These are phyloP conservation scores for Dipodomys spectabilis DNA, from an alignment of 2,113 vertebrate species.

Conservation along the genomic window DNA sequence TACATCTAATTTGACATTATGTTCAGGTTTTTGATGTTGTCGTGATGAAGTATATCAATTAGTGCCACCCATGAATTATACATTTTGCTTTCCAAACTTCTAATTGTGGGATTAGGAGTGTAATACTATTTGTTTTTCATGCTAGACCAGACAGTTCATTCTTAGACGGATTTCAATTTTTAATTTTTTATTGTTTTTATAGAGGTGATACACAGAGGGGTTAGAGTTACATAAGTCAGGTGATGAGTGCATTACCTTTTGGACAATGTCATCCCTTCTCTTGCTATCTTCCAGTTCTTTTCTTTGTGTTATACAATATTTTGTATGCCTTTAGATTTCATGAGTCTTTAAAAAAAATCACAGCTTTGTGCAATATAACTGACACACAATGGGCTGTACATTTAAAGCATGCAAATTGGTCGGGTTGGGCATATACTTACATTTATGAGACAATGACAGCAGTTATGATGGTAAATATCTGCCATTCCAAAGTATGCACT, in stretches of 20 bases:
- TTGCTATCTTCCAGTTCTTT: not conserved
- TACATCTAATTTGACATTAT: not conserved
- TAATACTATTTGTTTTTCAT: conserved; percentile 11
- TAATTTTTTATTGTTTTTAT: no score
- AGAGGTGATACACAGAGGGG: no score
- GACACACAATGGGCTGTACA: not conserved
- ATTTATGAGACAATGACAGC: not conserved
- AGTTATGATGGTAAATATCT: not conserved
- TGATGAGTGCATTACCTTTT: no score
- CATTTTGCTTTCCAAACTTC: conserved; percentile 25
- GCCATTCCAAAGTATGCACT: not conserved
- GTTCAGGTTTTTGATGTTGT: conserved; percentile 26
- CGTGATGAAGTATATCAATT: not conserved
- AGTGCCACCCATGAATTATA: not conserved
- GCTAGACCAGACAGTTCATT: no score
- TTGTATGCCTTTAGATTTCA: not conserved
- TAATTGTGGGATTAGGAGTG: not conserved
- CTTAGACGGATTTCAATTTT: not conserved
- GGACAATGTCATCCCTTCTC: no score
- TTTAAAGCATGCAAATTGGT: not conserved
- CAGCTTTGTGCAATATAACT: not conserved
- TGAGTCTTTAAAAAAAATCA: not conserved
- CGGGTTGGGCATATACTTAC: not conserved
- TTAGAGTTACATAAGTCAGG: no score
- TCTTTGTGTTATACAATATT: not conserved